Evolutionary conservation across 1,140 invertebrate genomes (phyloP), one percentile per base, ranked within the genome.

Genomic region (Galleria mellonella): DNA sequence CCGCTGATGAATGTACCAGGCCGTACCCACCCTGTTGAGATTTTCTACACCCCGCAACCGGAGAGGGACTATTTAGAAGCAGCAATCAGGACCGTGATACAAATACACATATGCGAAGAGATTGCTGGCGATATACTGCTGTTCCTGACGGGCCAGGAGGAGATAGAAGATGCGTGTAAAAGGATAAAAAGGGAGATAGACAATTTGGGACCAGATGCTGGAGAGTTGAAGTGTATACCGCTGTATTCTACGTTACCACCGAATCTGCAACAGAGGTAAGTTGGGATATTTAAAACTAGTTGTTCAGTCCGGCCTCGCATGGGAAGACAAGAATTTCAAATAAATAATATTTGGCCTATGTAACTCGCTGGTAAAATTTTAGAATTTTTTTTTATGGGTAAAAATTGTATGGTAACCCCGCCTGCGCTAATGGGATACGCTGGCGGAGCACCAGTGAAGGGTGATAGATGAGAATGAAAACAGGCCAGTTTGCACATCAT

Each of bases 161-260:
- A 99, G 89, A 99, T 99, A 47, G 98, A 99, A 87, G 98, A 99
- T 83, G 98, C 98, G 0, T 99, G 98, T 75, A 99, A 99, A 83
- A 87, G 97, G 61, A 97, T 99, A 41, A 97, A 99, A 83, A 86
- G 96, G 28, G 98, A 99, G 88, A 94, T 99, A 51, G 97, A 99
- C 69, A 98, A 98, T 87, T 84, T 99, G 7, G 98, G 97, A 0
- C 93, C 96, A 0, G 97, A 99, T 72, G 94, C 98, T 32, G 98
- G 98, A 0, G 97, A 99, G 78, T 83, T 99, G 13, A 98, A 98
- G 78, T 99, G 98, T 86, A 99, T 99, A 83, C 98, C 98, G 0
- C 78, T 99, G 3, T 99, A 99, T 86, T 99, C 98, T 0, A 99
- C 98, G 0, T 82, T 99, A 28, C 98, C 98, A 0, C 98, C 98